phyloP scores from a whole-genome alignment of 2,797 vertebrate species.

The Heteromormyrus szaboi region DNA sequence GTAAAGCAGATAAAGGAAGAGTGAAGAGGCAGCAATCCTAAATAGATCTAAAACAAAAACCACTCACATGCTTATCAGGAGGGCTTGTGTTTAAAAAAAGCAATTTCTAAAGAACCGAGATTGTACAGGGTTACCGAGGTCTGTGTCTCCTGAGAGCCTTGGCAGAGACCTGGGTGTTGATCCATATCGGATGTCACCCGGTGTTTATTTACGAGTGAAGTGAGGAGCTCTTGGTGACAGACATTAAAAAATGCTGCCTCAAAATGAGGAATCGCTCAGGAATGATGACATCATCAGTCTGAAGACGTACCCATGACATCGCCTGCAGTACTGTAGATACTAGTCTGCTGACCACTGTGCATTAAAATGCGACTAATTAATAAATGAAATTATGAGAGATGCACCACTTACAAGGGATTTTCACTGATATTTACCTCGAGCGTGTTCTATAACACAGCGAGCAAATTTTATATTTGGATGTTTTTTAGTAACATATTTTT shows the following conservation, averaged over 20 bases:
- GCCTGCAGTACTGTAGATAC: background rate
- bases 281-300: background rate
- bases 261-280: background rate
- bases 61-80: background rate
- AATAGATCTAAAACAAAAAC: background rate
- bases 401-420: background rate
- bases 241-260: background rate
- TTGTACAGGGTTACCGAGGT: background rate
- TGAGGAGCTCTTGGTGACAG: background rate
- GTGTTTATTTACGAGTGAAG: background rate
- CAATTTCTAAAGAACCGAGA: background rate
- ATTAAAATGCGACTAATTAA: background rate
- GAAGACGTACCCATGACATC: background rate
- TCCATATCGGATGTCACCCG: background rate
- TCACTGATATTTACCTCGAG: background rate
- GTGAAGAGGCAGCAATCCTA: background rate
- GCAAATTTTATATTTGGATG: background rate
- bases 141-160: background rate
- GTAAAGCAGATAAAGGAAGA: background rate
- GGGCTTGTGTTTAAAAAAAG: conserved; percentile 12
- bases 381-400: background rate
- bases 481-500: background rate
- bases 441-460: background rate
- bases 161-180: background rate
- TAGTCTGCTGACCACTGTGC: background rate